Percentiles rank a stretch among this genome's conserved stretches.
Evolutionary conservation across 1,140 invertebrate species (phyloP).

Genomic region (Tyrophagus putrescentiae): DNA sequence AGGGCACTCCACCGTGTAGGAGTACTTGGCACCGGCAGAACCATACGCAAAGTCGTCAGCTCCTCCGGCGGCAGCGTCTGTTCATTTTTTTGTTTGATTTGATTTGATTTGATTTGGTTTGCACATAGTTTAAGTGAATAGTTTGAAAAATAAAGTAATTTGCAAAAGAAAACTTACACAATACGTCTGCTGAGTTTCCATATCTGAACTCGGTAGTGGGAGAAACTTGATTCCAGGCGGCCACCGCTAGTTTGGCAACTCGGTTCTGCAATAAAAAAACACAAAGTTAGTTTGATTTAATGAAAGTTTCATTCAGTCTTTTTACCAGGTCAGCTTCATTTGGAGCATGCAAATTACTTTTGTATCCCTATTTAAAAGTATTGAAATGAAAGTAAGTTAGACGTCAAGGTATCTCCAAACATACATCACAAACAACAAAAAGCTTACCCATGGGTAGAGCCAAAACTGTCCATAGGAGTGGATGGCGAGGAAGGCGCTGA

Average conservation of each 20-base stretch:
- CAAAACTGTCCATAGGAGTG: slow-evolving; percentile 29
- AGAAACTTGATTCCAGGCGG: neutral
- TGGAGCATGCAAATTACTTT: slow-evolving; percentile 33
- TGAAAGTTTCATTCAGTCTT: neutral
- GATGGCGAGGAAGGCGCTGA: slow-evolving; percentile 26
- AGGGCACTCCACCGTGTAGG: slow-evolving; percentile 36
- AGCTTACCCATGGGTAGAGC: slow-evolving; percentile 30
- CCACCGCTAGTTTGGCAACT: neutral
- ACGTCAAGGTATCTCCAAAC: slow-evolving; percentile 41
- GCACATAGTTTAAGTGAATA: no score
- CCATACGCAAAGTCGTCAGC: slow-evolving; percentile 26
- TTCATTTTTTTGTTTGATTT: neutral
- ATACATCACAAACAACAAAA: neutral
- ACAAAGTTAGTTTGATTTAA: neutral
- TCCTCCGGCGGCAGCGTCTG: slow-evolving; percentile 16
- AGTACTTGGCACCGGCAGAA: slow-evolving; percentile 32
- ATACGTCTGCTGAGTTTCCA: slow-evolving; percentile 31
- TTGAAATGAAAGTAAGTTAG: no score
- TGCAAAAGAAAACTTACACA: slow-evolving; percentile 30
- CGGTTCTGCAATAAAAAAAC: neutral
- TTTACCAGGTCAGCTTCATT: slow-evolving; percentile 37
- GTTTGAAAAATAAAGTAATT: no score
- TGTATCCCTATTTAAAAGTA: slow-evolving; percentile 62
- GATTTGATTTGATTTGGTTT: no score
- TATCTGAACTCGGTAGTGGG: slow-evolving; percentile 42